Evolutionary conservation across 1,140 invertebrate genomes (phyloP), one percentile per base, ranked within the genome.

Genomic region (Papilio glaucus): DNA sequence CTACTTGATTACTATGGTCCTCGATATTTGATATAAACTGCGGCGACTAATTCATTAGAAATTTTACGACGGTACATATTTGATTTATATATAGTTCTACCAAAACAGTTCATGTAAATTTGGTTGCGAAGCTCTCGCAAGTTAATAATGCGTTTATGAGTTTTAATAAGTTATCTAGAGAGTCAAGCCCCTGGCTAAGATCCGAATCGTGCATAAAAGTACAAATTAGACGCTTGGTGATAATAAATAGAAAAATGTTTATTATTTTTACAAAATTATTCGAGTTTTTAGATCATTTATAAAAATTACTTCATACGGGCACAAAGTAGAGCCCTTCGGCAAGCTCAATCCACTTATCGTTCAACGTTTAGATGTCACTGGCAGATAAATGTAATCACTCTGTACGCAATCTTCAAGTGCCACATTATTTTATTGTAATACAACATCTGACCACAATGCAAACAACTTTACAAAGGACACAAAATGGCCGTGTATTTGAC

Each of bases 341-440:
- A 15, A 45, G 24, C 37, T 53, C n/a, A n/a, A 53, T 53, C 67
- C 24, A 53, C 42, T 69, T 49, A 69, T 69, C 67, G 67, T 45
- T 15, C 42, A 53, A 49, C 41, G 26, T 37, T 24, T 26, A 73
- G 72, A 73, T 71, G 77, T 75, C 79, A 72, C 80, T 79, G 75
- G 79, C 79, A 74, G 72, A 79, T 83, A 77, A 73, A 61, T 69
- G 37, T 53, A 72, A 74, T 70, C 70, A 69, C 49, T 63, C 67
- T 73, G 41, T 60, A 33, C 60, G 15, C 38, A 65, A 76, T 60
- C 61, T 72, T 83, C 78, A 82, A 89, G 83, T 79, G 81, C 71
- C 82, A 85, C 87, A 86, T 85, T 81, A 78, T 82, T 85, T 82
- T 85, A 89, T 88, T 79, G 81, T 85, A 72, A 38, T 41, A 53